Conservation (phyloP, 2,113 vertebrate species). For the Chaetorhynchus papuensis region DNA sequence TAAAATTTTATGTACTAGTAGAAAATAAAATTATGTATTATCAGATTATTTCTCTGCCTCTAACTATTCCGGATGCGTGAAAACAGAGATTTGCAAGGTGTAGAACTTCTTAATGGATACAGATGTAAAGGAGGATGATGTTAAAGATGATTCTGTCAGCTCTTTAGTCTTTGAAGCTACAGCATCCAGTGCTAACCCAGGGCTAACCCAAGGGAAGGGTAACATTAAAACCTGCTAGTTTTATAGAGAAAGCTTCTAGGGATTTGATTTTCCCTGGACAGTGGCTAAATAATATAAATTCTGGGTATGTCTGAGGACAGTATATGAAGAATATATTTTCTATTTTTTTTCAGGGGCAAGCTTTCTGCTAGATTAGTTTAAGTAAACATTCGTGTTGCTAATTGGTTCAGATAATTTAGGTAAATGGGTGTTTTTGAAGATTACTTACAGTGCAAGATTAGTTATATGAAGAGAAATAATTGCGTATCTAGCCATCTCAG, state of each 20-base stretch:
- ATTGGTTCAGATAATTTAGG: neutral
- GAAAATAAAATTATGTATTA: conserved; percentile 56
- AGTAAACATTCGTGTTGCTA: neutral
- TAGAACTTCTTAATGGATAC: conserved; percentile 10
- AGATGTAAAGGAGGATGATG: neutral
- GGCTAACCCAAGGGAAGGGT: neutral
- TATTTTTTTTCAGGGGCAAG: neutral
- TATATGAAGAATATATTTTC: neutral
- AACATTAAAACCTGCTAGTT: neutral
- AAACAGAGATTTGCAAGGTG: conserved; percentile 34
- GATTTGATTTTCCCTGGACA: neutral
- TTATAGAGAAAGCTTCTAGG: neutral
- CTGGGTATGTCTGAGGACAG: neutral
- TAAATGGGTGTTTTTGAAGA: conserved; percentile 8
- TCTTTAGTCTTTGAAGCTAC: neutral
- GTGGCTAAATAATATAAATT: neutral
- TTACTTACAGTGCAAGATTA: neutral
- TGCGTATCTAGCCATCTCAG: neutral
- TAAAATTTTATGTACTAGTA: conserved; percentile 32
- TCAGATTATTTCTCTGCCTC: conserved; percentile 47
- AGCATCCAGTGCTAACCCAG: neutral
- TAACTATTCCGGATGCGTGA: conserved; percentile 13
- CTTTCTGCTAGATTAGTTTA: neutral
- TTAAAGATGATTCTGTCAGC: neutral
- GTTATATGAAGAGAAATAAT: conserved; percentile 18